Evolutionary conservation across 2,797 vertebrate species (phyloP).

Genomic region (Gymnoscopelus braueri): DNA sequence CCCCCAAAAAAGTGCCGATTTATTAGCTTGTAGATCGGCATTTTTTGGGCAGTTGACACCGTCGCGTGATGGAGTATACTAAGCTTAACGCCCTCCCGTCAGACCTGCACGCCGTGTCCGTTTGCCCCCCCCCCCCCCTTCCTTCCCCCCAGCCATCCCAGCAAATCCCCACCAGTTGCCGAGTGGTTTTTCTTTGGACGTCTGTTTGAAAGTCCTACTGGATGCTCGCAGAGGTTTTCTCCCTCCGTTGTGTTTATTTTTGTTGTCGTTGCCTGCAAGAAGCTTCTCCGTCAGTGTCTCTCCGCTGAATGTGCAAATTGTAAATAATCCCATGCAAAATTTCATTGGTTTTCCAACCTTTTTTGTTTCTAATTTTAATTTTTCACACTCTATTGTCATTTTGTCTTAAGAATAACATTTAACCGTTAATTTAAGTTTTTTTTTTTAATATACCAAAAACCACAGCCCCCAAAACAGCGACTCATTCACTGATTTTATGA

Average conservation of each 20-base stretch:
- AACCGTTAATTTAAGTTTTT: conserved; percentile 68
- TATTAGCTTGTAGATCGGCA: too few relatives aligned
- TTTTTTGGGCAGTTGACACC: too few relatives aligned
- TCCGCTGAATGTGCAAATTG: conserved; percentile 86
- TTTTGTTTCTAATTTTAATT: background rate
- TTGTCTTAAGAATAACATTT: conserved; percentile 85
- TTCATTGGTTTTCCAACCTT: conserved; percentile 71
- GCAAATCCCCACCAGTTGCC: conserved; percentile 38
- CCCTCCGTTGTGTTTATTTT: conserved; percentile 41
- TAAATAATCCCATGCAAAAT: conserved; percentile 78
- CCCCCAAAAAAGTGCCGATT: too few relatives aligned
- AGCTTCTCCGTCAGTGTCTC: conserved; percentile 75
- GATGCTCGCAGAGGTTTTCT: conserved; percentile 61
- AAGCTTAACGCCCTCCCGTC: conserved; percentile 7
- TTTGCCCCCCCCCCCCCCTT: conserved; percentile 63
- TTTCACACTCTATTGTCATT: conserved; percentile 27
- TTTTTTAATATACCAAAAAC: background rate
- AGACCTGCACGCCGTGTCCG: conserved; percentile 65
- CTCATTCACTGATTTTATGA: conserved; percentile 24
- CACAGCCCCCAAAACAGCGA: conserved; percentile 10
- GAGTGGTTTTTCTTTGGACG: conserved; percentile 77
- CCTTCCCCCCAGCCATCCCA: background rate
- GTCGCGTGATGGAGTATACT: too few relatives aligned
- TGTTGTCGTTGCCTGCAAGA: conserved; percentile 68
- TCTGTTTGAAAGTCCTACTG: conserved; percentile 85